These are phyloP conservation scores for Phenacoccus solenopsis DNA, from an alignment of 1,140 invertebrate genomes.

Conservation along the genomic window DNA sequence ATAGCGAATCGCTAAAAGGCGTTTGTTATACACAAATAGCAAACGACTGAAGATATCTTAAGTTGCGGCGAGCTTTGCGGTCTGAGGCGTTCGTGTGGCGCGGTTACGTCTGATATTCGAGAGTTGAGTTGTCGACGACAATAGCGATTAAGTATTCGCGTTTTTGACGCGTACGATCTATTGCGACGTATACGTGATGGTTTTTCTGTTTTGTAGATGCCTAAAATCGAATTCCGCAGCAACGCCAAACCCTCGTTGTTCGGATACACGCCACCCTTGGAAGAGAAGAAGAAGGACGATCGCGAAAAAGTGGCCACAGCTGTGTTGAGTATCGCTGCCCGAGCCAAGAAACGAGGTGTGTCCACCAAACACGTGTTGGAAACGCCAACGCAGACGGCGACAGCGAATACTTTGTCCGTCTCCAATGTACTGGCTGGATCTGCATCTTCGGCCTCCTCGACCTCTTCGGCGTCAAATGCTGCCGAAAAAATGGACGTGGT, in stretches of 20 bases:
- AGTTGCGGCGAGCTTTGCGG: too few species aligned
- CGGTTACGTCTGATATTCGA: too few species aligned
- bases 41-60: too few species aligned
- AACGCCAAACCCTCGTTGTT: conserved; percentile 89
- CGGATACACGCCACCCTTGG: conserved; percentile 90
- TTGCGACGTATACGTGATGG: too few species aligned
- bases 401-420: conserved; percentile 26
- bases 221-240: conserved; percentile 83
- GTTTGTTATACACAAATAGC: too few species aligned
- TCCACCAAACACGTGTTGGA: conserved; percentile 40
- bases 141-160: too few species aligned
- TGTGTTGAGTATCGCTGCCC: conserved; percentile 89
- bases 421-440: background rate
- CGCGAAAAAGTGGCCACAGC: conserved; percentile 92
- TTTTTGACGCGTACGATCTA: too few species aligned
- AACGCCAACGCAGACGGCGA: conserved; percentile 29
- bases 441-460: background rate
- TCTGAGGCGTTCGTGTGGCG: too few species aligned
- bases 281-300: conserved; percentile 96
- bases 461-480: conserved; percentile 27
- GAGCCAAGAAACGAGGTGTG: conserved; percentile 69
- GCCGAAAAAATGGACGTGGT: conserved; percentile 39
- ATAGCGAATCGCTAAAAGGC: too few species aligned
- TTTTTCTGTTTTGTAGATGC: conserved; percentile 52
- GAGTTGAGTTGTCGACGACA: too few species aligned